These are phyloP conservation scores for Vireo griseus DNA, from an alignment of 2,797 vertebrate species.

Conservation along the genomic window DNA sequence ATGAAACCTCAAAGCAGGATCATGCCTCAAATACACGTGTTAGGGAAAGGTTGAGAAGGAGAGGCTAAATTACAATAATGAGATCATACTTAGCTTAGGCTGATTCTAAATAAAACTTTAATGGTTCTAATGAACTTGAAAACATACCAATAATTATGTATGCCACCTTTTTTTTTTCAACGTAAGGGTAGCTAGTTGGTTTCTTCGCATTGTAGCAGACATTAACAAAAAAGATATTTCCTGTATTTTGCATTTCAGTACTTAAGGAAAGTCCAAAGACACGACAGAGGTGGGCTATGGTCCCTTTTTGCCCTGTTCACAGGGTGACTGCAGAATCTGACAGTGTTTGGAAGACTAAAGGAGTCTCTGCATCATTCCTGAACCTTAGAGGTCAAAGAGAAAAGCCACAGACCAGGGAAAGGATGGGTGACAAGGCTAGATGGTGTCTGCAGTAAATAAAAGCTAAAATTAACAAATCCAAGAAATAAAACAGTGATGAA, in stretches of 20 bases:
- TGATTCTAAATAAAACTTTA: not conserved
- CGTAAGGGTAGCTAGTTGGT: not conserved
- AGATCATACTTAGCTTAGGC: not conserved
- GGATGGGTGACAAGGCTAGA: not conserved
- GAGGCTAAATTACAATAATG: not conserved
- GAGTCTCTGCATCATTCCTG: not conserved
- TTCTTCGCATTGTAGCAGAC: not conserved
- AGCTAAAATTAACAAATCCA: not conserved
- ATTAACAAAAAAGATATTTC: not conserved
- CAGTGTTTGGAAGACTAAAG: not conserved
- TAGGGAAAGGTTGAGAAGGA: not conserved
- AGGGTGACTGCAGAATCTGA: not conserved
- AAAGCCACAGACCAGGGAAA: not conserved
- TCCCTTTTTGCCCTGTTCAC: not conserved
- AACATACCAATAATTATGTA: not conserved
- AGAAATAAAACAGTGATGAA: not conserved
- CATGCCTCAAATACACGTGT: not conserved
- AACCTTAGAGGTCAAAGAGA: not conserved
- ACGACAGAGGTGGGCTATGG: not conserved
- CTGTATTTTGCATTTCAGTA: not conserved
- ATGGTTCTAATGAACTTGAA: not conserved
- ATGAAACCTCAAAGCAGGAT: not conserved
- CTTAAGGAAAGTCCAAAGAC: not conserved
- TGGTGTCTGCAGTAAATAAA: not conserved
- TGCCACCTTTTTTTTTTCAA: not conserved